phyloP scores from a whole-genome alignment of 2,113 vertebrate species.

The Petrocephalus microphthalmus region DNA sequence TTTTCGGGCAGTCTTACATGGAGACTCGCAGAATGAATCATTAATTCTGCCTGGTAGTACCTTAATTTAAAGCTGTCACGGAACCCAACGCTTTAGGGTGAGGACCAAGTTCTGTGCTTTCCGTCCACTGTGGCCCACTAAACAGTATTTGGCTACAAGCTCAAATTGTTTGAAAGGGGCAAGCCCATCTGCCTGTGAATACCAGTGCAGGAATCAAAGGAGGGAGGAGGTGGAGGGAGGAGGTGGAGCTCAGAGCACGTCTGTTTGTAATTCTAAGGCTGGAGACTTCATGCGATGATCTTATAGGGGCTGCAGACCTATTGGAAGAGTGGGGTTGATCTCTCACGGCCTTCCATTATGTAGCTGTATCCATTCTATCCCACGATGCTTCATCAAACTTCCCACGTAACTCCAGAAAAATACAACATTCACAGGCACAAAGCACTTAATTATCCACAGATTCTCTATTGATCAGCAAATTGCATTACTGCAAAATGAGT shows the following conservation, averaged over 20 bases:
- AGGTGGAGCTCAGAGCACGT: not conserved
- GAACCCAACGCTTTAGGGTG: not conserved
- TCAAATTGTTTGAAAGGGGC: slow-evolving; percentile 29
- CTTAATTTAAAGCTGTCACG: slow-evolving; percentile 20
- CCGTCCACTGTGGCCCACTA: slow-evolving; percentile 33
- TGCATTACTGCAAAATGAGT: not conserved
- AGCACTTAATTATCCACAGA: not conserved
- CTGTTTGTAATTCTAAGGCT: slow-evolving; percentile 1
- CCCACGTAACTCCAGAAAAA: slow-evolving; percentile 1
- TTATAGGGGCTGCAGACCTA: slow-evolving; percentile 29
- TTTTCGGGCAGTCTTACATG: slow-evolving; percentile 19
- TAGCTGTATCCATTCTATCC: not conserved
- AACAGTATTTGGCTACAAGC: slow-evolving; percentile 31
- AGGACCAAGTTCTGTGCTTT: slow-evolving; percentile 10
- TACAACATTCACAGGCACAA: not conserved
- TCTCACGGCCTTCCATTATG: slow-evolving; percentile 33
- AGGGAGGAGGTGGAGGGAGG: not conserved
- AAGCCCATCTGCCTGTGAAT: not conserved
- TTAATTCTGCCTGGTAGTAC: slow-evolving; percentile 22
- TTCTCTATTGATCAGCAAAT: not conserved
- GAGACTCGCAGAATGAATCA: slow-evolving; percentile 37
- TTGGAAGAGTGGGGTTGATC: slow-evolving; percentile 36
- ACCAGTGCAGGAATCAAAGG: not conserved
- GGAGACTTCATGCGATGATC: not conserved
- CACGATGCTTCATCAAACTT: slow-evolving; percentile 5